Conservation (phyloP, 2,888 invertebrate species). For the Maniola hyperantus region DNA sequence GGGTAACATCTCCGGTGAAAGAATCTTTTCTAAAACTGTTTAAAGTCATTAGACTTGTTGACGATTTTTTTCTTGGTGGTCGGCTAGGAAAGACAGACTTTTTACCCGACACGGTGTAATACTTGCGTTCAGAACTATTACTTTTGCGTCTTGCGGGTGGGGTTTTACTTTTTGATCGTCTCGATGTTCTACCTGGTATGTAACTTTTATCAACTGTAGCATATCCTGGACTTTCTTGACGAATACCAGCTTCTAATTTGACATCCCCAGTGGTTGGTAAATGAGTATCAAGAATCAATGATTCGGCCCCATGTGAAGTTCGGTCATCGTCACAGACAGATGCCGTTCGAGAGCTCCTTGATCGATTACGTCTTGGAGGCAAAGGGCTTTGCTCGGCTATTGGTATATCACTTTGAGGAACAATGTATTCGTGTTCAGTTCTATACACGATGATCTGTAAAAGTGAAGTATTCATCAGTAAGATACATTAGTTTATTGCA, state of each 20-base stretch:
- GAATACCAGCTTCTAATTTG: conserved; percentile 65
- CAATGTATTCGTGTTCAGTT: conserved; percentile 85
- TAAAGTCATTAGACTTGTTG: conserved; percentile 78
- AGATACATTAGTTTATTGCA: too few relatives aligned
- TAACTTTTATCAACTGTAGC: conserved; percentile 90
- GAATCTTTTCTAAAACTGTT: conserved; percentile 77
- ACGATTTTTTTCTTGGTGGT: conserved; percentile 84
- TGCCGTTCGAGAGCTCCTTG: conserved; percentile 77
- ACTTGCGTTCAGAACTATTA: conserved; percentile 83
- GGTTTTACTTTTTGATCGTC: conserved; percentile 81
- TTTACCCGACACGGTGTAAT: conserved; percentile 84
- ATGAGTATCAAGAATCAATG: conserved; percentile 80
- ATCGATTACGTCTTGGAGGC: conserved; percentile 82
- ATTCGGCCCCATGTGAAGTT: conserved; percentile 88
- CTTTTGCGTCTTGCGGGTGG: conserved; percentile 75
- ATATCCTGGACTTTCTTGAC: conserved; percentile 85
- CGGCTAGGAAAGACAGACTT: conserved; percentile 81
- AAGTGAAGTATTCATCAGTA: conserved; percentile 18
- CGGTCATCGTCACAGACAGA: conserved; percentile 86
- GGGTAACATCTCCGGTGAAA: conserved; percentile 72
- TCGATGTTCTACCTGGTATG: conserved; percentile 82
- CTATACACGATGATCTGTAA: conserved; percentile 85
- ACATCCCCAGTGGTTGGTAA: conserved; percentile 56
- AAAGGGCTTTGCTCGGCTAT: conserved; percentile 82
- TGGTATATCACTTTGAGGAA: conserved; percentile 80